phyloP scores from a whole-genome alignment of 1,140 invertebrate genomes.

The Aplysia californica region DNA sequence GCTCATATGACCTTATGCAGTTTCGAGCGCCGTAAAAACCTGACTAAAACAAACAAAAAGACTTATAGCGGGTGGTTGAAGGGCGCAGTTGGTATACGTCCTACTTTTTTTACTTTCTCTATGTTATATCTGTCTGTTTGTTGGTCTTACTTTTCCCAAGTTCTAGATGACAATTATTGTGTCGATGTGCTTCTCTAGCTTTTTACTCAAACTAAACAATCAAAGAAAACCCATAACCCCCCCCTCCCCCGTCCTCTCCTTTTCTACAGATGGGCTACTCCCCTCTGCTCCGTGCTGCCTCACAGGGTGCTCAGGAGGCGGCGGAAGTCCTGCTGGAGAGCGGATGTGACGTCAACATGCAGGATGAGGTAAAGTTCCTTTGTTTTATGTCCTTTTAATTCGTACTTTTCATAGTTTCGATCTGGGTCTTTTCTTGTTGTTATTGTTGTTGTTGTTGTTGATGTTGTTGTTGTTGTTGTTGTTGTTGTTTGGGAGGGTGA shows the following conservation, averaged over 20 bases:
- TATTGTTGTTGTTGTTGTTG: background rate
- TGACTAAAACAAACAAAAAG: too few species aligned
- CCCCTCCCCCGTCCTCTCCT: too few species aligned
- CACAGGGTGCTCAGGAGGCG: conserved; percentile 61
- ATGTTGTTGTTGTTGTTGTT: background rate
- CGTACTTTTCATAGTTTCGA: conserved; percentile 3
- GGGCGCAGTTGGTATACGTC: too few species aligned
- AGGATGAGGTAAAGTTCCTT: conserved; percentile 55
- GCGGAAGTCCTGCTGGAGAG: conserved; percentile 48
- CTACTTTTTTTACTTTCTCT: background rate
- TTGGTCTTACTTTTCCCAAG: background rate
- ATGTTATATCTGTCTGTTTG: background rate
- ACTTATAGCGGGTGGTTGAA: too few species aligned
- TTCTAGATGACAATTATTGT: background rate
- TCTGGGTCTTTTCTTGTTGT: too few species aligned
- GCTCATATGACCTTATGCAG: too few species aligned
- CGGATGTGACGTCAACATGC: conserved; percentile 53
- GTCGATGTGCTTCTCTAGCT: background rate
- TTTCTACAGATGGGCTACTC: conserved; percentile 59
- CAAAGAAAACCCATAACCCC: too few species aligned
- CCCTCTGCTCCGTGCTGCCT: conserved; percentile 58
- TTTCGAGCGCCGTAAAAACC: too few species aligned
- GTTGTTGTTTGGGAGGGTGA: too few species aligned
- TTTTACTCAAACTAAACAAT: background rate
- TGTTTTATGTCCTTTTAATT: background rate